Evolutionary conservation across 1,140 invertebrate species (phyloP).

Genomic region (Trichonephila clavipes): DNA sequence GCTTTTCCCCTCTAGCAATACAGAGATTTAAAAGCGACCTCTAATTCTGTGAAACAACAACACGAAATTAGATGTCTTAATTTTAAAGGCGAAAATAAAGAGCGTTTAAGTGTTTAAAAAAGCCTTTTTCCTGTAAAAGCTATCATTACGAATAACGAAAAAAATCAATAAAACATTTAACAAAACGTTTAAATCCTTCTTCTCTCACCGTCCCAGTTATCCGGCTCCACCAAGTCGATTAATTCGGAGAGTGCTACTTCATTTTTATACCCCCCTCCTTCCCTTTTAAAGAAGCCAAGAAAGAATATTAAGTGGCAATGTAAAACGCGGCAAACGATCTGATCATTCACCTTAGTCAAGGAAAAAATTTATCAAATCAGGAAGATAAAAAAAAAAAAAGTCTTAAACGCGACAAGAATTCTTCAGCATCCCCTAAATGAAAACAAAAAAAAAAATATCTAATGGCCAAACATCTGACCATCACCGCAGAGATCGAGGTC

Average conservation of each 20-base stretch:
- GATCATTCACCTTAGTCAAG: slow-evolving; percentile 11
- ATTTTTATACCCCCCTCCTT: background rate
- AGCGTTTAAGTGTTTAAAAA: too few species aligned
- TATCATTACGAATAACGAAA: too few species aligned
- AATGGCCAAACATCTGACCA: slow-evolving; percentile 19
- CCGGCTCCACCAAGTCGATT: slow-evolving; percentile 3
- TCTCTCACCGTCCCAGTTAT: background rate
- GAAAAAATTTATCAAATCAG: background rate
- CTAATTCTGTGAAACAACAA: too few species aligned
- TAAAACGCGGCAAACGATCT: background rate
- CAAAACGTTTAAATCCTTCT: too few species aligned
- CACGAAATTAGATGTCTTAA: too few species aligned
- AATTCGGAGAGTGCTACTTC: background rate
- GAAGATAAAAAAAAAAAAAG: background rate
- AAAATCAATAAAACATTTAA: too few species aligned
- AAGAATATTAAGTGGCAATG: background rate
- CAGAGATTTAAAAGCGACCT: too few species aligned
- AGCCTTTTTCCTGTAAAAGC: too few species aligned
- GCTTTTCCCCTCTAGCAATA: too few species aligned
- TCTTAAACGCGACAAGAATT: background rate
- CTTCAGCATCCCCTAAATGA: background rate
- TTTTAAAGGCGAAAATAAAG: too few species aligned
- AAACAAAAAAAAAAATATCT: background rate
- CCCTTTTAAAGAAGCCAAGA: background rate
- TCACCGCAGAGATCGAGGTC: slow-evolving; percentile 13